Evolutionary conservation across 1,140 invertebrate genomes (phyloP), one percentile per base, ranked within the genome.

Genomic region (Olivierus martensii): DNA sequence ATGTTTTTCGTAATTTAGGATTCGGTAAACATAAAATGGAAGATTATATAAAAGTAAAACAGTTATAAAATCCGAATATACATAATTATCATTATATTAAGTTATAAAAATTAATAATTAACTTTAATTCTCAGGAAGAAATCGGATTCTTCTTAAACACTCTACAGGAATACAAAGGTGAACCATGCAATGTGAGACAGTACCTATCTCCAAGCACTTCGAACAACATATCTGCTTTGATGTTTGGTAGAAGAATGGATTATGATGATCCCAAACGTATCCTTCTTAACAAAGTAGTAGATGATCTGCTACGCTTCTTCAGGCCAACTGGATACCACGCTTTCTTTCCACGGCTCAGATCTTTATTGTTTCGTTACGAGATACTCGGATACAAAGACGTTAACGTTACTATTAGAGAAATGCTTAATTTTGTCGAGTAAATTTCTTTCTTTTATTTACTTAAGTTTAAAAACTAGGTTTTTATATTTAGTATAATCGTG

Each of bases 161-260:
- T 9, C 21, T 58, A 1, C 35, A 44, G 12, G 43, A 50, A 15
- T 53, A 45, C 15, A 14, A 53, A 15, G 56, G 52, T 0, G 39
- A 46, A 11, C 21, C 52, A 0, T 44, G 38, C 11, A 48, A 53
- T 15, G 53, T 58, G 12, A 41, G 56, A 1, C 19, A 44, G 0
- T 58, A 18, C 49, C 53, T 53, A 50, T 62, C 48, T 17, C 57
- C 18, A 11, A 53, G 41, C 43, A 59, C 42, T 35, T 61, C 63
- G 11, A 94, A 93, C 60, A 84, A 84, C 0, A 67, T 93, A 0
- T 92, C 87, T 83, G 78, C 74, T 48, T 86, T 92, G 79, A 77
- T 91, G 69, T 84, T 87, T 49, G 84, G 87, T 1, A 77, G 77
- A 59, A 66, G 79, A 61, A 78, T 75, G 12, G 58, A 62, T 4